Conservation (phyloP, 2,888 invertebrate species). For the Bombyx huttoni region DNA sequence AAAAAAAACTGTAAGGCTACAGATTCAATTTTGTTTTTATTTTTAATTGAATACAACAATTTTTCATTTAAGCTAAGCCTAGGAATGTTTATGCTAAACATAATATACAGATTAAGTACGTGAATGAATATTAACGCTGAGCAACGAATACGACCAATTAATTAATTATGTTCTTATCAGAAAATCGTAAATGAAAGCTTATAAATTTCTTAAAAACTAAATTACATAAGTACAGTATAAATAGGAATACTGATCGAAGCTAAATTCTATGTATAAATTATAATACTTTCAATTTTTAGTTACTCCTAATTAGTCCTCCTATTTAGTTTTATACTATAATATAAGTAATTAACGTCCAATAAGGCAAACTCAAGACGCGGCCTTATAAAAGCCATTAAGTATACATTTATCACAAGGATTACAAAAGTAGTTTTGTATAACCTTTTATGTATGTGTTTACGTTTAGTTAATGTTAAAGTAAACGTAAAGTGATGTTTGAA, state of each 20-base stretch:
- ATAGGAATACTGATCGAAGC: conserved; percentile 35
- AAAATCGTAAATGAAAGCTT: neutral
- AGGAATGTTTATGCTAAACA: neutral
- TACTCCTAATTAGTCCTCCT: neutral
- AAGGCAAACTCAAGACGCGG: neutral
- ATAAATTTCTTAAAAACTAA: neutral
- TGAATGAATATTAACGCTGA: neutral
- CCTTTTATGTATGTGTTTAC: too few species aligned
- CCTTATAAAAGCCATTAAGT: neutral
- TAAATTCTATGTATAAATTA: conserved; percentile 12
- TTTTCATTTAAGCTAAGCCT: neutral
- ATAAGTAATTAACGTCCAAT: neutral
- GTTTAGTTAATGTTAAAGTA: too few species aligned
- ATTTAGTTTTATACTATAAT: neutral
- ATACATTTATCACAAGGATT: neutral
- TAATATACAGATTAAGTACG: neutral
- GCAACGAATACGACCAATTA: neutral
- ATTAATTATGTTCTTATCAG: neutral
- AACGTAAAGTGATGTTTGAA: too few species aligned
- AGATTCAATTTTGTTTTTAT: neutral
- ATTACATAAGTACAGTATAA: conserved; percentile 2
- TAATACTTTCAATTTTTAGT: conserved; percentile 8
- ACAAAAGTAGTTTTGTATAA: neutral
- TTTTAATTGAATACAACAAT: neutral
- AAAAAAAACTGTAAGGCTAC: neutral